These are phyloP conservation scores for Echeneis naucrates DNA, from an alignment of 2,797 vertebrate species.

Conservation along the genomic window DNA sequence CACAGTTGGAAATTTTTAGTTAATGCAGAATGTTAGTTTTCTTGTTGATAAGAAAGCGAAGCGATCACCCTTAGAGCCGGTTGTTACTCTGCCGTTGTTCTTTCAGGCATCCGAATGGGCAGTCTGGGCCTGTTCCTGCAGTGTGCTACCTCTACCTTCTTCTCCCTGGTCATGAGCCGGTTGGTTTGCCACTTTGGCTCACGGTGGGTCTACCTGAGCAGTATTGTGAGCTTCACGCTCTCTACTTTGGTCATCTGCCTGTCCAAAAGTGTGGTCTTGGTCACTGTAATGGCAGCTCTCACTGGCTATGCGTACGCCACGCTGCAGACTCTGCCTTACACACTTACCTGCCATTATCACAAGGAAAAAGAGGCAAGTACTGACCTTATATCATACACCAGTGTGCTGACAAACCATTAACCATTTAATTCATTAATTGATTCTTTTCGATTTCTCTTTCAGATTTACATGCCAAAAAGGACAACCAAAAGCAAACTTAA, in stretches of 20 bases:
- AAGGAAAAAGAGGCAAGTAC: constrained; percentile 83
- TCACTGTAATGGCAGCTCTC: constrained; percentile 85
- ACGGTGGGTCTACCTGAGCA: constrained; percentile 84
- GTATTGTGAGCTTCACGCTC: constrained; percentile 86
- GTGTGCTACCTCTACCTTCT: constrained; percentile 87
- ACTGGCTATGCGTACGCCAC: constrained; percentile 87
- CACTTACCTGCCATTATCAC: constrained; percentile 87
- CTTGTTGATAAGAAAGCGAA: neutral
- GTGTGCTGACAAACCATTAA: neutral
- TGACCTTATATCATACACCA: neutral
- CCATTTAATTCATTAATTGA: neutral
- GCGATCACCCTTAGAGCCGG: neutral
- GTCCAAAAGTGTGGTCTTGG: constrained; percentile 82
- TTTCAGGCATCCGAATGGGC: constrained; percentile 87
- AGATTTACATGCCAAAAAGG: constrained; percentile 85
- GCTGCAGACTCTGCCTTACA: constrained; percentile 87
- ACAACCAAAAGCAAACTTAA: constrained; percentile 72
- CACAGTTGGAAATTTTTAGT: constrained; percentile 4
- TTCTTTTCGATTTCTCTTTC: constrained; percentile 42
- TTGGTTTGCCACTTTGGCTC: constrained; percentile 83
- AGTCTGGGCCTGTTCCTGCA: constrained; percentile 88
- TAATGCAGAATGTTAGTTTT: neutral
- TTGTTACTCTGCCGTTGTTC: neutral
- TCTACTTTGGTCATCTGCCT: constrained; percentile 86
- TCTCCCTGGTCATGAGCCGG: constrained; percentile 85